Percentiles rank a stretch among this genome's conserved stretches.
These are phyloP conservation scores for Clitarchus hookeri DNA, from an alignment of 2,888 invertebrate genomes.

Conservation along the genomic window DNA sequence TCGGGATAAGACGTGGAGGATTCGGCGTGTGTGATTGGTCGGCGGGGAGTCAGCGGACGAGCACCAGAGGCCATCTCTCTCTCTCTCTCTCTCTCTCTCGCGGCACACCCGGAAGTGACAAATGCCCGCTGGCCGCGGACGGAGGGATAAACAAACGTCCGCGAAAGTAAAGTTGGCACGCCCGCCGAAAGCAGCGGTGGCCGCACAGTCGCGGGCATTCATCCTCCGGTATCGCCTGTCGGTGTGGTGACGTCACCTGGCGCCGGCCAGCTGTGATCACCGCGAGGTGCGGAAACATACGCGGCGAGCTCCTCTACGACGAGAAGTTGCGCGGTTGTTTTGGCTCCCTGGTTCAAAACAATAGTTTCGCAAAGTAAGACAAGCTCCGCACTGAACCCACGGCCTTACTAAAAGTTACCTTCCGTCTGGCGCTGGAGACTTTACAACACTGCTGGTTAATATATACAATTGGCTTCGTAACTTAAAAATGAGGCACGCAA, in stretches of 20 bases:
- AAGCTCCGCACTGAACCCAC: too few relatives aligned
- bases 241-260: not conserved
- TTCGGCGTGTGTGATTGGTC: not conserved
- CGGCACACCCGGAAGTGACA: not conserved
- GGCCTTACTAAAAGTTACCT: too few relatives aligned
- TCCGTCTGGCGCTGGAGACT: too few relatives aligned
- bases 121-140: not conserved
- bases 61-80: too few relatives aligned
- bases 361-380: too few relatives aligned
- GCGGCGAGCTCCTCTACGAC: too few relatives aligned
- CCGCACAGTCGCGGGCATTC: not conserved
- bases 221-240: not conserved
- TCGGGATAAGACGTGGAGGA: not conserved
- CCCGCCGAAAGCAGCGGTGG: not conserved
- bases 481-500: too few relatives aligned
- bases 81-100: too few relatives aligned
- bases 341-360: too few relatives aligned
- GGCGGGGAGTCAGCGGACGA: not conserved
- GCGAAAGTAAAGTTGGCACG: slow-evolving; percentile 14
- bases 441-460: too few relatives aligned
- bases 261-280: not conserved
- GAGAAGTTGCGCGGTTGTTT: too few relatives aligned
- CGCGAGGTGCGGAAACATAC: not conserved
- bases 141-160: not conserved
- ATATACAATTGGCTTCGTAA: too few relatives aligned